Evolutionary conservation across 92 coral and sea anemone genomes (phyloP), one percentile per base, ranked within the genome.

Genomic region (Pocillopora grandis): DNA sequence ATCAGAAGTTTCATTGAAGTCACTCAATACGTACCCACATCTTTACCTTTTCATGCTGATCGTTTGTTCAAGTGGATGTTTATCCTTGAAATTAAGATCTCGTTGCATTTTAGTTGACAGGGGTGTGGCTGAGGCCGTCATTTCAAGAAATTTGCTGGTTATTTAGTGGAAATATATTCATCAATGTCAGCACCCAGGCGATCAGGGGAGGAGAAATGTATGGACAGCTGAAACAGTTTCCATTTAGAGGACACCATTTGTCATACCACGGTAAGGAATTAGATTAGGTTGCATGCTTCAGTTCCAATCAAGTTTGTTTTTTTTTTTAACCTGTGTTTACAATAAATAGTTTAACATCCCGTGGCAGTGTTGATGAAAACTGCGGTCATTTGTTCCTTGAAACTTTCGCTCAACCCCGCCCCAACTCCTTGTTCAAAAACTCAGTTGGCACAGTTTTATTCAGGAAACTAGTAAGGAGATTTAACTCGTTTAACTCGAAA

Each of bases 71-170:
- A 80, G n/a, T 52, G 2, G 57, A 37, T 67, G 80, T 58, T 55
- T 65, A 59, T 62, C 48, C 33, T 27, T 59, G n/a, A 36, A 48
- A 21, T 42, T 13, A 59, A n/a, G 79, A 37, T 2, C 2, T 15
- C n/a, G 12, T 42, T 19, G 21, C 15, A 59, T 71, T 70, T 19
- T 66, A 94, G 98, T 90, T 92, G 2, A 74, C 63, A 35, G 98
- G 95, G 16, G 81, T 87, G 19, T 94, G 95, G 95, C 92, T 89
- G 85, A 85, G 95, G 31, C 98, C 98, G 10, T 79, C 95, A 5
- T 85, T 89, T 17, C 36, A 79, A 23, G 92, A 84, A 42, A 94
- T 90, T 42, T 87, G 82, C 67, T 82, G 93, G 85, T 66, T 94
- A 77, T 92, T 89, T 81, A 83, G 88, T 84, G 95, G 98, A 5